Base-by-base conservation (phyloP, 2,888 invertebrate species). In the Latrodectus elegans region DNA sequence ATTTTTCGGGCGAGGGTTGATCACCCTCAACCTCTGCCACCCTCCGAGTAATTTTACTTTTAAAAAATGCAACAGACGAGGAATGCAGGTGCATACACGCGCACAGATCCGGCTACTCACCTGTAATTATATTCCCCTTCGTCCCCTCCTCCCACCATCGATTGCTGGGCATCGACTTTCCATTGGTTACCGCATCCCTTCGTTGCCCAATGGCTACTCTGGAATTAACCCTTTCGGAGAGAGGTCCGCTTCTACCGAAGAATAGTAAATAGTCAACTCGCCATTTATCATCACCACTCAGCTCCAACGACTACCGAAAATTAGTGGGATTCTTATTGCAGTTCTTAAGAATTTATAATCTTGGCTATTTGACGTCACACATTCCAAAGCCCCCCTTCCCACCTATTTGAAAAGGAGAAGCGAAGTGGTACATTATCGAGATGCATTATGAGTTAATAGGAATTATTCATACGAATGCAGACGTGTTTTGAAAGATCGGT, bases 81-180 rank as follows among this genome's bases (percentile, higher is more conserved):
- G 68, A 73, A 74, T 67, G 67, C 83, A 76, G 75, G 51, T 71
- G 77, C 72, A 26, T 17, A 64, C 52, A 71, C 71, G 72, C 72
- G 78, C 64, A 38, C 65, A 53, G 65, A 81, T 81, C 81, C 81
- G 81, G 81, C 81, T 81, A 52, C 73, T 60, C 26, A 38, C 73
- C 81, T 73, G 73, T 74, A 17, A 81, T 81, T 81, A 81, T 78
- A 22, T 73, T 14, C 55, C 55, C 73, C 22, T 52, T 73, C 73
- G 22, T 73, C 53, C 38, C 17, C 55, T 17, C 55, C 26, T 55
- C 26, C 73, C 26, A 60, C n/a, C 60, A 60, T 60, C 60, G 60
- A 60, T 60, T 55, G 53, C 73, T 55, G 55, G 55, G 17, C 73
- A 22, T n/a, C 73, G 15, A 53, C 17, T 53, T 52, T 26, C 73